Evolutionary conservation across 1,140 invertebrate genomes (phyloP), one percentile per base, ranked within the genome.

Genomic region (Sarcophaga peregrina): DNA sequence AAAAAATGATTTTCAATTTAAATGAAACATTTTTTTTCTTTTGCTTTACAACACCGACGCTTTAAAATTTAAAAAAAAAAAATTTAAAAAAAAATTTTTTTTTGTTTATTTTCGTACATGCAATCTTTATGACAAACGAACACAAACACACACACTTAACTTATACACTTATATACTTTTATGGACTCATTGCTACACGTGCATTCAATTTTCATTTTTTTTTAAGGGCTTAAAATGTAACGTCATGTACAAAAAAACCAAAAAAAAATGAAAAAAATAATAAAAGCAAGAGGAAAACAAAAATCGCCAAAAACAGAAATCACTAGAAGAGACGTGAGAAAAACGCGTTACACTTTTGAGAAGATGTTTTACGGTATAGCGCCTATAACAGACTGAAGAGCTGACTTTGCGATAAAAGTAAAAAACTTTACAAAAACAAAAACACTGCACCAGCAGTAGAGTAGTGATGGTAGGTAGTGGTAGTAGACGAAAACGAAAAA

Each of bases 351-450:
- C 45, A 52, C 8, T 50, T n/a, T 52, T 78, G 0, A 20, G 8
- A 20, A 78, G 75, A 52, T 78, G 75, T 78, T 50, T 78, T 78
- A 78, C 17, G 17, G 75, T 46, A 78, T 20, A 78, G 75, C 75
- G 75, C 75, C 75, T 47, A 78, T 78, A 78, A 78, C 75, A 78
- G 75, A 78, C 75, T 78, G 75, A 78, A 78, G 75, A 78, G 47
- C 47, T 52, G 48, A 52, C n/a, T 52, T 50, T 17, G 75, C 20
- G 75, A 78, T 50, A 78, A 78, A 37, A 11, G 47, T 78, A 78
- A 78, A 81, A 62, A 81, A 81, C 80, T 20, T 9, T 9, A 68
- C 74, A 76, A 76, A n/a, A 81, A 81, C 52, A 81, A 81, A 81
- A 72, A 81, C 48, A 48, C 50, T 37, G 37, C 20, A 54, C 50